Evolutionary conservation across 2,888 invertebrate species (phyloP).

Genomic region (Linhomoeus sp.): DNA sequence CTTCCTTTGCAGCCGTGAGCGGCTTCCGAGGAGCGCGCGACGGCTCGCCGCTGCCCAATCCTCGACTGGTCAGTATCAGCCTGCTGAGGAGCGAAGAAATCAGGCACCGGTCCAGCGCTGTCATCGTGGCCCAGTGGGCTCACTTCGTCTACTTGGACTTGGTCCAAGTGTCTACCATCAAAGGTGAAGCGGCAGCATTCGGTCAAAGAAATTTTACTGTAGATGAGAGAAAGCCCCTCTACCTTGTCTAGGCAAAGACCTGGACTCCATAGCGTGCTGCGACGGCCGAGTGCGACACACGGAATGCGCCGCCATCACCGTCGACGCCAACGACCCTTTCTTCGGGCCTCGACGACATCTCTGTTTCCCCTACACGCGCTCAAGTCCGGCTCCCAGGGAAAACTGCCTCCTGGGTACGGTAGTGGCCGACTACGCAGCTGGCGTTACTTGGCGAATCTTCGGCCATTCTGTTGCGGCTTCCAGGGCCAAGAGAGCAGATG

Average conservation of each 20-base stretch:
- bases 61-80: constrained; percentile 9
- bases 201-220: no score
- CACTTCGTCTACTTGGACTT: constrained; percentile 24
- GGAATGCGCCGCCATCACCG: constrained; percentile 59
- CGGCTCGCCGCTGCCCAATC: constrained; percentile 9
- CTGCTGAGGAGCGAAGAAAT: constrained; percentile 8
- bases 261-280: constrained; percentile 55
- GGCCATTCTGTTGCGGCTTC: neutral
- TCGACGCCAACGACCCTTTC: constrained; percentile 51
- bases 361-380: constrained; percentile 61
- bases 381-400: constrained; percentile 33
- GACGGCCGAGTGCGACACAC: constrained; percentile 50
- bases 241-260: constrained; percentile 34
- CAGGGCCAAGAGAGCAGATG: constrained; percentile 52
- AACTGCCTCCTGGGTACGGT: constrained; percentile 3
- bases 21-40: neutral
- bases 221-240: no score
- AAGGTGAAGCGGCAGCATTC: constrained; percentile 35
- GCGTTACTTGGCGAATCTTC: neutral
- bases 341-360: constrained; percentile 32
- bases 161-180: constrained; percentile 42
- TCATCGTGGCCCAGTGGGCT: constrained; percentile 42
- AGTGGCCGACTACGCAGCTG: neutral
- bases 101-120: constrained; percentile 41
- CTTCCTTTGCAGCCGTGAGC: constrained; percentile 1